A percentile compares a stretch with the other conserved stretches of the same genome.
phyloP scores from a whole-genome alignment of 2,797 vertebrate genomes.

The Otolemur crassicaudatus region DNA sequence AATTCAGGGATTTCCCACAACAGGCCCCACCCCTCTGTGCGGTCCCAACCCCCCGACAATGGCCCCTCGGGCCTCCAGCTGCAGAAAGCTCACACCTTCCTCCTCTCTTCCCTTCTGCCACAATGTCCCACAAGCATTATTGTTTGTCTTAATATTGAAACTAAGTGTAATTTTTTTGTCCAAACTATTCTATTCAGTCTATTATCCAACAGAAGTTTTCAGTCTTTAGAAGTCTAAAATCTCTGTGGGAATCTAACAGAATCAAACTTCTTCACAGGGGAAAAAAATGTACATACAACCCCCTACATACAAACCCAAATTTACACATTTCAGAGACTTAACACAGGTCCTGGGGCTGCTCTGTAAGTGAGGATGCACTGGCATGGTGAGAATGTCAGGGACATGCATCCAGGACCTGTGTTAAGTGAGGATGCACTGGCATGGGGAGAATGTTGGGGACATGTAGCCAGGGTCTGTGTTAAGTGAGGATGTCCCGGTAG shows the following conservation, averaged over 20 bases:
- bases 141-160: not conserved
- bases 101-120: not conserved
- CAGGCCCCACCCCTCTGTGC: not conserved
- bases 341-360: too few species aligned
- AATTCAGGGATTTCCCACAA: not conserved
- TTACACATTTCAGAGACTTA: not conserved
- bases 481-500: too few species aligned
- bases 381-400: accelerated
- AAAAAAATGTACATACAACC: not conserved
- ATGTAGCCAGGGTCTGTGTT: too few species aligned
- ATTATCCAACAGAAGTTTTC: not conserved
- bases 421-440: too few species aligned
- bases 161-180: not conserved
- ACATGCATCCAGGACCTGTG: too few species aligned
- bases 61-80: accelerated
- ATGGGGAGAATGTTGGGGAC: too few species aligned
- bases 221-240: not conserved
- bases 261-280: not conserved
- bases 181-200: not conserved
- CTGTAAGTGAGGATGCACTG: accelerated
- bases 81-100: not conserved
- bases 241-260: not conserved
- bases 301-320: not conserved
- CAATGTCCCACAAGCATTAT: not conserved
- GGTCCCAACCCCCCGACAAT: accelerated